Evolutionary conservation across 2,888 invertebrate species (phyloP), one percentile per base, ranked within the genome.

Genomic region (Pseudococcus longispinus): DNA sequence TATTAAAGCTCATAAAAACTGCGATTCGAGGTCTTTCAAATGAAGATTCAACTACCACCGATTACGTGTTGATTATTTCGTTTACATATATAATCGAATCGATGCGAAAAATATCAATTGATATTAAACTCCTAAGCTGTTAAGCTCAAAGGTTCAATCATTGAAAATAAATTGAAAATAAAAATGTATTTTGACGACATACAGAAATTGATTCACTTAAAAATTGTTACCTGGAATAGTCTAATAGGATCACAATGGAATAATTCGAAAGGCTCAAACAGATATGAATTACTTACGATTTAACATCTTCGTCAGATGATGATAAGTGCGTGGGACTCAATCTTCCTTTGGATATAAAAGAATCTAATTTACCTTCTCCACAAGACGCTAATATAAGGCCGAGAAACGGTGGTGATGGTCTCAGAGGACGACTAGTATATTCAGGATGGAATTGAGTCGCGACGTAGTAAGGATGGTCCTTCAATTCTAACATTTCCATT

Each of bases 361-460:
- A 92, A 88, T 94, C 93, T 46, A 98, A 92, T 91, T 96, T 96
- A 5, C 95, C n/a, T n/a, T n/a, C n/a, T n/a, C n/a, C 96, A 87
- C 94, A 94, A 0, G 98, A 94, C 8, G 99, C 98, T 88, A 99
- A 92, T 89, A 99, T 94, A 2, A 99, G 92, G 88, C 99, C 99
- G 89, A 98, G 92, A 91, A 98, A 99, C 9, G 98, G 98, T 3
- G 99, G 97, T 29, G 98, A 98, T 0, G 98, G 98, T 85, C 94
- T 94, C 88, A 98, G 91, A 0, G 98, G 98, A 1, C 98, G 93
- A 0, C 97, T 97, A 88, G 98, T 92, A 91, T 99, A 99, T 91
- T 99, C 99, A 0, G 99, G 99, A 91, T 99, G 99, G 91, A 95
- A 99, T 91, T 99, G 99, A 1, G 98, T 98, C 0, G 96, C 96